Conservation (phyloP, 2,113 vertebrate species). For the Nanorana parkeri region DNA sequence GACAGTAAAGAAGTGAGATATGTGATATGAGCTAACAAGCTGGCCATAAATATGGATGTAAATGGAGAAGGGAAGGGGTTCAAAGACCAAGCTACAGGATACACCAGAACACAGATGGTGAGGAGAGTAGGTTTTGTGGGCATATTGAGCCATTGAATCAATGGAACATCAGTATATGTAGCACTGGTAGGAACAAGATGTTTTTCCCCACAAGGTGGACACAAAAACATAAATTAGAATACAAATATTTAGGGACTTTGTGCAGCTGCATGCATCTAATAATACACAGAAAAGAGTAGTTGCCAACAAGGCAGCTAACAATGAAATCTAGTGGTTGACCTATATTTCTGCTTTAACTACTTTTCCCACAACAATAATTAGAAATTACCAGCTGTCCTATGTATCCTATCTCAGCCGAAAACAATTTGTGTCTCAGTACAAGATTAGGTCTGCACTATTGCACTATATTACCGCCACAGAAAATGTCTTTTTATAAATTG, state of each 20-base stretch:
- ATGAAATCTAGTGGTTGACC: neutral
- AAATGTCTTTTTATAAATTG: slow-evolving; percentile 33
- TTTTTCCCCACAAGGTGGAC: neutral
- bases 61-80: too few species aligned
- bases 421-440: slow-evolving; percentile 18
- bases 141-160: too few species aligned
- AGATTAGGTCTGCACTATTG: slow-evolving; percentile 37
- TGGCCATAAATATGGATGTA: too few species aligned
- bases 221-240: neutral
- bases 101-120: too few species aligned
- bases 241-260: neutral
- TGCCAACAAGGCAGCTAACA: neutral
- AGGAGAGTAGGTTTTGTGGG: too few species aligned
- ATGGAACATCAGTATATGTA: too few species aligned
- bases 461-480: slow-evolving; percentile 29
- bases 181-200: too few species aligned
- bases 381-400: slow-evolving; percentile 24
- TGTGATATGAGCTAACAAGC: too few species aligned
- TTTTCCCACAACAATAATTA: slow-evolving; percentile 17
- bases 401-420: slow-evolving; percentile 12
- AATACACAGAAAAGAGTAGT: too few species aligned
- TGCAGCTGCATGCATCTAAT: neutral
- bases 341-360: slow-evolving; percentile 27
- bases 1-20: too few species aligned
- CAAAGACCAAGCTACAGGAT: too few species aligned